Base-by-base conservation (phyloP, 2,113 vertebrate genomes). In the Salvator merianae region DNA sequence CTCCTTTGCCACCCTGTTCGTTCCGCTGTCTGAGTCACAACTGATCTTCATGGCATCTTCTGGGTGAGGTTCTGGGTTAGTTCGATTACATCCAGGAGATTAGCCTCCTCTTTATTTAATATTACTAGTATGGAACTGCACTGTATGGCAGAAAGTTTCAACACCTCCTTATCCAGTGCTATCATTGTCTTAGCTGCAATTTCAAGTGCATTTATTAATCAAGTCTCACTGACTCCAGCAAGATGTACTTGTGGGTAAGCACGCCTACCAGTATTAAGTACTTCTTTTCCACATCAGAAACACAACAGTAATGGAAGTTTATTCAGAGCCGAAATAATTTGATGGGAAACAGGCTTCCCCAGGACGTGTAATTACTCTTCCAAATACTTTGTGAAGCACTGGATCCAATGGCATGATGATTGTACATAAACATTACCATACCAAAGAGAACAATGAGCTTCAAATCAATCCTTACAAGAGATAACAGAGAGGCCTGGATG, bases 401-500 rank as follows among this genome's bases (percentile, higher is more conserved):
- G 16, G 68, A 74, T 80, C 20, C n/a, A 84, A 38, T 22, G 78
- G 13, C 43, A 71, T 74, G 55, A 70, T 76, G 65, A 77, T 85
- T 75, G 53, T 34, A 76, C 40, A 73, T 73, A 16, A 88, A 65
- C 47, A 50, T 72, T 65, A 88, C 77, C 73, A 71, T 86, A 40
- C 79, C 8, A 86, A 77, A 81, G 50, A 78, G 79, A 40, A 78
- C 84, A 5, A 70, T 87, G 70, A 77, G 36, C 65, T 90, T 71
- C 81, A 53, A 69, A 88, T 84, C 68, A 30, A 53, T 81, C 81
- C 84, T 89, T 87, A 63, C 43, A 77, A 73, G 28, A 62, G 88
- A 92, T 74, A 88, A 86, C 77, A 79, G 30, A 93, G 82, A 91
- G 83, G 55, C 47, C 86, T 73, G 65, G 36, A 86, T 89, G 77